These are phyloP conservation scores for Hozukius guyotensis DNA, from an alignment of 2,797 vertebrate species.

Conservation along the genomic window DNA sequence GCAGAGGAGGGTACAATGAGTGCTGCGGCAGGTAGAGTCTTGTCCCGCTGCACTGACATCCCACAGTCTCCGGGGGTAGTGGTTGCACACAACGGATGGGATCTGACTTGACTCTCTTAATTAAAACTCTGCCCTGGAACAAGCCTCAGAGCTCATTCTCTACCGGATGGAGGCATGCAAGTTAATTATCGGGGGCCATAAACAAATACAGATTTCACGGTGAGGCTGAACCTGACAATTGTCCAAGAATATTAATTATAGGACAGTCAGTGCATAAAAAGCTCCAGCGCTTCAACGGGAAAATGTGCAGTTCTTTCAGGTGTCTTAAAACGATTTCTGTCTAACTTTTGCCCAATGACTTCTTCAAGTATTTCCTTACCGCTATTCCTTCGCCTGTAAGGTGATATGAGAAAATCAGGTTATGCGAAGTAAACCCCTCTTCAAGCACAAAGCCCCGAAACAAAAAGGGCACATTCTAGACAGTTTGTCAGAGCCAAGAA, in stretches of 20 bases:
- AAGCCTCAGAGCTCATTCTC: conserved; percentile 52
- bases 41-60: conserved; percentile 73
- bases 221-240: conserved; percentile 2
- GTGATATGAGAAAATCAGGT: conserved; percentile 60
- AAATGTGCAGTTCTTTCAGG: background rate
- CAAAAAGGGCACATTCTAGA: conserved; percentile 64
- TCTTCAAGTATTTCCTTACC: conserved; percentile 16
- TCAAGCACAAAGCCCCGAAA: conserved; percentile 67
- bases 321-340: background rate
- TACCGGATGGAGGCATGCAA: conserved; percentile 31
- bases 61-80: conserved; percentile 54
- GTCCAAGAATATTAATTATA: background rate
- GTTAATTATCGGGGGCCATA: conserved; percentile 39
- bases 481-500: conserved; percentile 67
- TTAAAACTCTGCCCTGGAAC: conserved; percentile 66
- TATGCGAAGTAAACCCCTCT: conserved; percentile 70
- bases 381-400: conserved; percentile 36
- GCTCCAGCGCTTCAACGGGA: background rate
- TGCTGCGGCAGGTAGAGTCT: conserved; percentile 82
- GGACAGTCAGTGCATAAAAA: background rate
- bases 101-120: conserved; percentile 71
- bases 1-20: conserved; percentile 76
- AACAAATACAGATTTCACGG: conserved; percentile 38
- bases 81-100: conserved; percentile 55
- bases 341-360: conserved; percentile 41